Base-by-base conservation (phyloP, 2,113 vertebrate genomes). In the Naja naja region DNA sequence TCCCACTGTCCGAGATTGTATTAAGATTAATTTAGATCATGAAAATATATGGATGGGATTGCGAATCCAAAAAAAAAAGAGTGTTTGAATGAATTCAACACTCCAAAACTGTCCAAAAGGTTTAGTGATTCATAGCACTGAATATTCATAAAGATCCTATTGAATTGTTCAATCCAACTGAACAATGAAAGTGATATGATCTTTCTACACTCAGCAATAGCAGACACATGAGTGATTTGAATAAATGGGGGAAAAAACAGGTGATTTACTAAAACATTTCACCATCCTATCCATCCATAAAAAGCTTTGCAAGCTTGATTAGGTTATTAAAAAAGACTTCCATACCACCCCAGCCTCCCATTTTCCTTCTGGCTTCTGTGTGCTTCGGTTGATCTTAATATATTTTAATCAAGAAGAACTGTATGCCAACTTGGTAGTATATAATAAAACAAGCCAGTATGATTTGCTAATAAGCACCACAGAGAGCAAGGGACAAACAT, bases 291-390 rank as follows among this genome's bases (percentile, higher is more conserved):
- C 52, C 89, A 91, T 52, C 69, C 45, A 88, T 91, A 87, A 91
- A 58, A 96, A 95, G 94, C 95, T 95, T 96, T 88, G 87, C 95
- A 96, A 96, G 95, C 96, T 92, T 94, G 95, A 95, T 97, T 96
- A 95, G 91, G 89, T 94, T 97, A 95, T 92, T 94, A 95, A 95
- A 87, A 16, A 96, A 94, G 90, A 52, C 39, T 87, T 27, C 88
- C 0, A 43, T 0, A 25, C 91, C 94, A 43, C 25, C 20, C 53
- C 39, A 9, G 18, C 25, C 10, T 7, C 12, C 22, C 60, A 92
- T 88, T 49, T 95, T 94, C 27, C 92, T 96, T 96, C 88, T 91
- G 52, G 91, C 90, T 93, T 54, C 27, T 60, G 0, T 89, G 74
- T 89, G 34, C 93, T 95, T 89, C 92, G 53, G 25, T 91, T 90